Conservation (phyloP, 2,113 vertebrate species). For the Todiramphus saurophagus region DNA sequence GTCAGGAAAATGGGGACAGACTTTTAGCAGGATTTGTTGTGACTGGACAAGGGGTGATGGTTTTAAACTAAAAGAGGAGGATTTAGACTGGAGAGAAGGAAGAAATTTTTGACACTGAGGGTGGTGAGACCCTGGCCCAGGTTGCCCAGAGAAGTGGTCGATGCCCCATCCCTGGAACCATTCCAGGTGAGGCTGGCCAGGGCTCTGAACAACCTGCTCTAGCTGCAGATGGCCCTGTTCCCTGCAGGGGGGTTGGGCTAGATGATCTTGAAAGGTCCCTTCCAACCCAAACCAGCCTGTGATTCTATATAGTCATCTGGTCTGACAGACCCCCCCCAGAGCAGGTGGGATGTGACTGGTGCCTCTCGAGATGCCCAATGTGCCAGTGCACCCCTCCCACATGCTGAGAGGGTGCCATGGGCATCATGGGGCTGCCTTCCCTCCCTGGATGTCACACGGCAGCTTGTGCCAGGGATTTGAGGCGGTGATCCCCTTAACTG, state of each 20-base stretch:
- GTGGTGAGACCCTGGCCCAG: background rate
- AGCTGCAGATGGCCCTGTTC: background rate
- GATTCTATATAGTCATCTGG: background rate
- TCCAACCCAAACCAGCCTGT: background rate
- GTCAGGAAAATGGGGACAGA: background rate
- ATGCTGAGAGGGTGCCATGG: accelerated
- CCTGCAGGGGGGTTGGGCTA: background rate
- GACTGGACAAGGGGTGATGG: background rate
- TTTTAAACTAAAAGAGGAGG: background rate
- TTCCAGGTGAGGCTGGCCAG: background rate
- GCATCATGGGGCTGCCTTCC: background rate
- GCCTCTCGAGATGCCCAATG: background rate
- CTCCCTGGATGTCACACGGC: accelerated
- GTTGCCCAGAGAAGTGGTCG: background rate
- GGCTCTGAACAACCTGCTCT: background rate
- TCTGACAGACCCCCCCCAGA: background rate
- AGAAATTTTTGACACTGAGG: background rate
- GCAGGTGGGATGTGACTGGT: background rate
- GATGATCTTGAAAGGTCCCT: background rate
- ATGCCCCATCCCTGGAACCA: background rate
- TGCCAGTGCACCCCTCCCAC: background rate
- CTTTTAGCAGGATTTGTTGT: background rate
- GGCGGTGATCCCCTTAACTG: background rate
- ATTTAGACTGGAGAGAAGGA: background rate
- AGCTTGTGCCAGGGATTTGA: background rate